Percentiles rank a stretch among this genome's conserved stretches.
These are phyloP conservation scores for Euleptes europaea DNA, from an alignment of 2,113 vertebrate genomes.

Conservation along the genomic window DNA sequence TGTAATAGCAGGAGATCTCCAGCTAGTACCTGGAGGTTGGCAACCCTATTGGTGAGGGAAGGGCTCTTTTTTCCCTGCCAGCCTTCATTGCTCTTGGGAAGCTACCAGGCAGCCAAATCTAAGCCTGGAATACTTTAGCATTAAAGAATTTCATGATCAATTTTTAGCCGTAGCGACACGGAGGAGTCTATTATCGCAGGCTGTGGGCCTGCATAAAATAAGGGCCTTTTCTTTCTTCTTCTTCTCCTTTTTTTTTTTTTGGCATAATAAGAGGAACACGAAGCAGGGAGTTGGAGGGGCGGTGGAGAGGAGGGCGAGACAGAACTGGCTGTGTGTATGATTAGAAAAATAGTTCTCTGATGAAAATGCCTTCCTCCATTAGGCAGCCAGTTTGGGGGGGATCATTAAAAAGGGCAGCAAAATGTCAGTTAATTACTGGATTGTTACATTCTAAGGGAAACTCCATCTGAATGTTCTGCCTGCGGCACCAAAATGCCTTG, in stretches of 20 bases:
- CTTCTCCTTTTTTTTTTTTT: too few relatives aligned
- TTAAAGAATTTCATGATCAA: slow-evolving; percentile 29
- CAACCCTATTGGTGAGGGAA: too few relatives aligned
- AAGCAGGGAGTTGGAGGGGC: slow-evolving; percentile 38
- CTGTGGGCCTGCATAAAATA: slow-evolving; percentile 68
- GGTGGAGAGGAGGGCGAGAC: background rate
- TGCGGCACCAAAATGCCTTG: background rate
- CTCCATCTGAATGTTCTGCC: background rate
- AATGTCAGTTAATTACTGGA: too few relatives aligned
- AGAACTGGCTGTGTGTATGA: background rate
- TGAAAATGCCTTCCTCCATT: background rate
- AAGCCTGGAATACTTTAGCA: slow-evolving; percentile 18
- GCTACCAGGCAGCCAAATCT: background rate
- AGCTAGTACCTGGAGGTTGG: too few relatives aligned
- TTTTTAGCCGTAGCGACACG: slow-evolving; percentile 35
- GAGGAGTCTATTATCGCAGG: slow-evolving; percentile 48
- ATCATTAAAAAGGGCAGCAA: background rate
- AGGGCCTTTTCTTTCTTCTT: slow-evolving; percentile 21
- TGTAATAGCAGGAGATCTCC: too few relatives aligned
- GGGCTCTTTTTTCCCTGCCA: fast-evolving
- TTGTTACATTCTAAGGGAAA: background rate
- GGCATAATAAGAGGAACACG: slow-evolving; percentile 28
- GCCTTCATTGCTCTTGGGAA: background rate
- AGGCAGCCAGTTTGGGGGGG: background rate
- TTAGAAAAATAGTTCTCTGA: background rate